phyloP scores from a whole-genome alignment of 2,888 invertebrate genomes.

The Lasioglossum marginatum region DNA sequence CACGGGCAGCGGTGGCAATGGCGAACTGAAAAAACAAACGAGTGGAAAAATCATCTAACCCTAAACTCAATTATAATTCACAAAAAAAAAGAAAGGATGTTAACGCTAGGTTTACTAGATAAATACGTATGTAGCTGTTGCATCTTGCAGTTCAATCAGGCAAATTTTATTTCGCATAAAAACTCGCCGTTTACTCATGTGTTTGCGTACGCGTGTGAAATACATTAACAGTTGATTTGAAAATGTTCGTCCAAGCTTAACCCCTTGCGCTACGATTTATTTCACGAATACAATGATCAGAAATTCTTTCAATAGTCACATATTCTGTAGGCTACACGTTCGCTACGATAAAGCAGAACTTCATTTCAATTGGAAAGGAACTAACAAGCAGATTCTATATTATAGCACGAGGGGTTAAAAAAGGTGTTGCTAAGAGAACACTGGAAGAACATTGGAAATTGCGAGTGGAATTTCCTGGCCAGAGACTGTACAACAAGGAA shows the following conservation, averaged over 20 bases:
- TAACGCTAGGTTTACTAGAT: background rate
- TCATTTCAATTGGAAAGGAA: background rate
- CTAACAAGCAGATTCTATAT: background rate
- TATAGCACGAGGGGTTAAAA: background rate
- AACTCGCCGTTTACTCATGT: too few species aligned
- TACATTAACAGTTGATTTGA: too few species aligned
- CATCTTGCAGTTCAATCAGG: background rate
- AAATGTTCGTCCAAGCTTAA: too few species aligned
- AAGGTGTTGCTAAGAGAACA: background rate
- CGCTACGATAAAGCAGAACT: background rate
- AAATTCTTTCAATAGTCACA: background rate
- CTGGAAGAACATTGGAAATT: background rate
- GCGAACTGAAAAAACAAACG: slow-evolving; percentile 86
- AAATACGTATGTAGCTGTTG: background rate
- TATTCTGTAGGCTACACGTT: too few species aligned
- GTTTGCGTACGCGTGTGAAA: too few species aligned
- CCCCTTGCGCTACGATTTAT: too few species aligned
- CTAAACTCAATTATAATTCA: background rate
- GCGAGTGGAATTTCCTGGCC: background rate
- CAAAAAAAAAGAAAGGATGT: background rate
- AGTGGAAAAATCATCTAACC: background rate
- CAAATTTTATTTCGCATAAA: background rate
- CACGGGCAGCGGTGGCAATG: slow-evolving; percentile 91
- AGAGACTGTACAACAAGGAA: slow-evolving; percentile 75
- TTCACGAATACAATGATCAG: too few species aligned